phyloP scores from a whole-genome alignment of 2,113 vertebrate species.

The Hypocryptadius cinnamomeus region DNA sequence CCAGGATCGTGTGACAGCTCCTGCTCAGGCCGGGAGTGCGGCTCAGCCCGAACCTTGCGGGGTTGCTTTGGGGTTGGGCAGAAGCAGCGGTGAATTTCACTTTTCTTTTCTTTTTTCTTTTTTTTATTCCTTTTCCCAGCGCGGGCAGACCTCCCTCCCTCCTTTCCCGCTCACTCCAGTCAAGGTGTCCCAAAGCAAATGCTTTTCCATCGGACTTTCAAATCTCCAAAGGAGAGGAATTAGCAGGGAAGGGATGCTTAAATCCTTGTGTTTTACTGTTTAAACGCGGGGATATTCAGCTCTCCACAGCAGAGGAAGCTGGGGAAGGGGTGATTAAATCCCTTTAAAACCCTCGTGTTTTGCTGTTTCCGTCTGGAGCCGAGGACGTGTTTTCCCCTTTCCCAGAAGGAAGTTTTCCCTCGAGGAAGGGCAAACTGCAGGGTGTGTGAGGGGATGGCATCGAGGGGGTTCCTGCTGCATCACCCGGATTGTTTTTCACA shows the following conservation, averaged over 20 bases:
- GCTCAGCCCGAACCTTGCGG: not conserved
- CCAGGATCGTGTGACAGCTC: slow-evolving; percentile 29
- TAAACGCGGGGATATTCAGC: not conserved
- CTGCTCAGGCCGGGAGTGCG: not conserved
- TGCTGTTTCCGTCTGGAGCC: not conserved
- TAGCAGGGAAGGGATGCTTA: not conserved
- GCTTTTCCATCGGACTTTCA: not conserved
- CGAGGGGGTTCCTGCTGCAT: not conserved
- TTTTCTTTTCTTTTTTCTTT: not conserved
- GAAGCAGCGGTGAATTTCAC: not conserved
- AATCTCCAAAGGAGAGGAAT: not conserved
- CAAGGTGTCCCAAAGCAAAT: not conserved
- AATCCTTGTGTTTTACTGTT: not conserved
- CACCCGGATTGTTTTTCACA: not conserved
- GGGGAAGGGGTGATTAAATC: not conserved
- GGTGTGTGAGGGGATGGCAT: too few relatives aligned
- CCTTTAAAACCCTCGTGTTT: accelerated
- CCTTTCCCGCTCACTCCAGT: not conserved
- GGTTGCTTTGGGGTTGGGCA: not conserved
- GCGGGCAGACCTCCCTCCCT: not conserved
- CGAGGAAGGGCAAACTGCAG: not conserved
- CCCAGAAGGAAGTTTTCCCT: not conserved
- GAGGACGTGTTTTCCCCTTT: not conserved
- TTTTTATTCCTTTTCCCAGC: not conserved
- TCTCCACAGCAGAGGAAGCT: not conserved